These are phyloP conservation scores for Drosophila mimetica DNA, from an alignment of 2,888 invertebrate genomes.

Conservation along the genomic window DNA sequence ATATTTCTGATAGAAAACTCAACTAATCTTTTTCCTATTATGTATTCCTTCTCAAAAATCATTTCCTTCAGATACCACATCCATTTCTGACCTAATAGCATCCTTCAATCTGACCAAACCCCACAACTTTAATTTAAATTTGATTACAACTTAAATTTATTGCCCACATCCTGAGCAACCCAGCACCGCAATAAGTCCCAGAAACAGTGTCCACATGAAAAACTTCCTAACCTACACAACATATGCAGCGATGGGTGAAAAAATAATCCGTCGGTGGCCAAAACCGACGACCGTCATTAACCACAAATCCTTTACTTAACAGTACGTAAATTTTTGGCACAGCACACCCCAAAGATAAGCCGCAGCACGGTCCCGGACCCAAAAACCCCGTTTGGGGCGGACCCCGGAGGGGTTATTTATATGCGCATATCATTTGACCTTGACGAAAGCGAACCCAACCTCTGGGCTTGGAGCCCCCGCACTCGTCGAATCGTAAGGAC, in stretches of 20 bases:
- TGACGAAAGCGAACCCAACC: conserved; percentile 58
- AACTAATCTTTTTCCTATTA: too few species aligned
- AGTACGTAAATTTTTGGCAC: conserved; percentile 78
- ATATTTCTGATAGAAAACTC: too few species aligned
- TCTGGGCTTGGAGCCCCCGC: conserved; percentile 16
- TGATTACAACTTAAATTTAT: conserved; percentile 75
- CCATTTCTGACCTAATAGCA: conserved; percentile 12
- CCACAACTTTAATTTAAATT: conserved; percentile 74
- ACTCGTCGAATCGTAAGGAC: conserved; percentile 67
- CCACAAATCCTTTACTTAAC: conserved; percentile 80
- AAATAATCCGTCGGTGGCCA: conserved; percentile 34
- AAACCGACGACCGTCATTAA: conserved; percentile 73
- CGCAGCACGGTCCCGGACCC: conserved; percentile 11
- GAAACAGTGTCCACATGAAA: conserved; percentile 24
- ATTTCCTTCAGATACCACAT: not conserved
- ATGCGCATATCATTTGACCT: conserved; percentile 74
- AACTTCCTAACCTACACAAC: conserved; percentile 24
- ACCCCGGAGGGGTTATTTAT: conserved; percentile 53
- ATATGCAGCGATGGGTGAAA: conserved; percentile 23
- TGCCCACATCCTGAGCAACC: conserved; percentile 61
- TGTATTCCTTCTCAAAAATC: not conserved
- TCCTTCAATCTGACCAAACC: conserved; percentile 20
- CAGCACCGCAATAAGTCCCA: conserved; percentile 29
- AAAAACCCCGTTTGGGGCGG: conserved; percentile 28
- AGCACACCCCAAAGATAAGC: conserved; percentile 66